Evolutionary conservation across 2,113 vertebrate genomes (phyloP).

Genomic region (Pseudorasbora parva): DNA sequence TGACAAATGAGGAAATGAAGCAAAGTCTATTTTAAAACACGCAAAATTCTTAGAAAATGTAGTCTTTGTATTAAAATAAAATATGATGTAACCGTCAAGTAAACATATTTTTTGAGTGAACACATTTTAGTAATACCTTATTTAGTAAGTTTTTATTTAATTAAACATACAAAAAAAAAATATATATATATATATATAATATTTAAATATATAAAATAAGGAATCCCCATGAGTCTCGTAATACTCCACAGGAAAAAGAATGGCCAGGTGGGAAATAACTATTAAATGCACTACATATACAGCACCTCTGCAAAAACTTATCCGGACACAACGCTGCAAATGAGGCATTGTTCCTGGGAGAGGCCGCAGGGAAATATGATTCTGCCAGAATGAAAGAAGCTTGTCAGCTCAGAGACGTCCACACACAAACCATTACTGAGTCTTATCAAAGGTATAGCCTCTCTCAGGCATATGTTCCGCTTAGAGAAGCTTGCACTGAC

Average conservation of each 20-base stretch:
- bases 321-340: slow-evolving; percentile 66
- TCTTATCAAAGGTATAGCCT: slow-evolving; percentile 78
- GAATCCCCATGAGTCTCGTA: not conserved
- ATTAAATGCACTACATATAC: not conserved
- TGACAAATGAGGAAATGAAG: not conserved
- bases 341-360: slow-evolving; percentile 72
- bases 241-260: not conserved
- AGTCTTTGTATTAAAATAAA: not conserved
- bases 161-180: too few species aligned
- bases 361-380: slow-evolving; percentile 74
- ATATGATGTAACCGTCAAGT: not conserved
- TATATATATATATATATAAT: too few species aligned
- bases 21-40: not conserved
- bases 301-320: slow-evolving; percentile 47
- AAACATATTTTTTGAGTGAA: too few species aligned
- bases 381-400: slow-evolving; percentile 76
- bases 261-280: slow-evolving; percentile 33
- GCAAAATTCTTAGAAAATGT: not conserved
- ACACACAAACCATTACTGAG: slow-evolving; percentile 71
- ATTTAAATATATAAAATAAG: not conserved
- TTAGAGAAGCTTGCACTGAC: slow-evolving; percentile 79
- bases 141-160: too few species aligned
- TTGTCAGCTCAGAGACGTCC: slow-evolving; percentile 75
- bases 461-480: slow-evolving; percentile 80
- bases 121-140: too few species aligned